Evolutionary conservation across 2,888 invertebrate genomes (phyloP), one percentile per base, ranked within the genome.

Genomic region (Sinotaia quadrata): DNA sequence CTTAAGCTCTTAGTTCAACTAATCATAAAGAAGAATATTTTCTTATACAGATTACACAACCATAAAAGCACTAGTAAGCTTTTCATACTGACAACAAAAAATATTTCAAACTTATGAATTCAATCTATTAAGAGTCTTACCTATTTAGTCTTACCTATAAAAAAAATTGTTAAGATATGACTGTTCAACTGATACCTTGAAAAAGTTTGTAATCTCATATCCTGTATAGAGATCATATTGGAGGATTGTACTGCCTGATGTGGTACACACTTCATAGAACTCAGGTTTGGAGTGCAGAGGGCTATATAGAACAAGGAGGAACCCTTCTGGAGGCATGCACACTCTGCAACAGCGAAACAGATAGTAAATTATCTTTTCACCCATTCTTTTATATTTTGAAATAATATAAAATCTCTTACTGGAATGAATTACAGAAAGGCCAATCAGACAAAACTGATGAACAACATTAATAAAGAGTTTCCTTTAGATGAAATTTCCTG

Each of bases 251-350:
- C 73, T 75, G 1, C 81, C 79, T 7, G 77, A 75, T 18, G 70
- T 57, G 15, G 82, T 78, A 18, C 60, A 62, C 58, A 83, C 81
- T 60, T 86, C 85, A 73, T 86, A 87, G 73, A 85, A 87, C 73
- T 86, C 84, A 12, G 86, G 85, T 60, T 80, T 78, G 8, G 85
- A 84, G 66, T 84, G 85, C 41, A 82, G 75, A 7, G 82, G 78
- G 52, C 82, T 84, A 72, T 85, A 87, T 34, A 87, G 73, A 59
- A 86, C 81, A 36, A 87, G 69, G 24, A 87, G 77, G 71, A 87
- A 87, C 12, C 82, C 77, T 54, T 86, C 84, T n/a, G 87, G 85
- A 4, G 85, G 83, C 21, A 67, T 60, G 73, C 85, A 85, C 5
- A 87, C 84, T 75, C 87, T 87, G 75, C 27, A 79, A 79, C 24